Conservation (phyloP, 2,113 vertebrate genomes). For the Pithys albifrons region DNA sequence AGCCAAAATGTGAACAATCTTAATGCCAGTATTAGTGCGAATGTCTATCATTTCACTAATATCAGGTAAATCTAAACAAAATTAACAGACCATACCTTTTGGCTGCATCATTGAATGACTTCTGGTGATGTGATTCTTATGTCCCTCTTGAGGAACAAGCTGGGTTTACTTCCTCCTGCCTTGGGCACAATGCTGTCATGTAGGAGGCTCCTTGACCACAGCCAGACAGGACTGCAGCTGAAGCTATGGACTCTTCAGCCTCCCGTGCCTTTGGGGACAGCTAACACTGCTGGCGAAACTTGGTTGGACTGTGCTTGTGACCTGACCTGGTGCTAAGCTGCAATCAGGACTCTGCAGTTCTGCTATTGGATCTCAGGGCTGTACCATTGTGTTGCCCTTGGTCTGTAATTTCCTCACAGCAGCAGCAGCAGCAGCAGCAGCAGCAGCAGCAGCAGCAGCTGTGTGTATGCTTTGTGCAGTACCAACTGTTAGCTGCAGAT, state of each 20-base stretch:
- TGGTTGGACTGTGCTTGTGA: neutral
- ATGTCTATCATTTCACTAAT: neutral
- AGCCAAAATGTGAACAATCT: neutral
- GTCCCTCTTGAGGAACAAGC: neutral
- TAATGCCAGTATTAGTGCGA: neutral
- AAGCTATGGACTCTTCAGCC: neutral
- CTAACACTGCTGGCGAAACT: neutral
- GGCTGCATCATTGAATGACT: neutral
- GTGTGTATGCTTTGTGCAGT: neutral
- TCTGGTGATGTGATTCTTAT: neutral
- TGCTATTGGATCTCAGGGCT: neutral
- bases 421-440: neutral
- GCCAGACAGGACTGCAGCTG: neutral
- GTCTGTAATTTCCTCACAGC: neutral
- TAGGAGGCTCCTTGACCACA: neutral
- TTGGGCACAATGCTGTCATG: fast-evolving
- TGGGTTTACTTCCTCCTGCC: neutral
- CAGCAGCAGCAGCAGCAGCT: neutral
- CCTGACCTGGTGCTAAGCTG: neutral
- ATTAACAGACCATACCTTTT: neutral
- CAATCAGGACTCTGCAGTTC: neutral
- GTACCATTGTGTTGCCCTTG: neutral
- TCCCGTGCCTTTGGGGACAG: neutral
- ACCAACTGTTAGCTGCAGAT: neutral
- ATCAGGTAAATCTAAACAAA: neutral